Base-by-base conservation (phyloP, 2,797 vertebrate genomes). In the Sebastes iracundus region DNA sequence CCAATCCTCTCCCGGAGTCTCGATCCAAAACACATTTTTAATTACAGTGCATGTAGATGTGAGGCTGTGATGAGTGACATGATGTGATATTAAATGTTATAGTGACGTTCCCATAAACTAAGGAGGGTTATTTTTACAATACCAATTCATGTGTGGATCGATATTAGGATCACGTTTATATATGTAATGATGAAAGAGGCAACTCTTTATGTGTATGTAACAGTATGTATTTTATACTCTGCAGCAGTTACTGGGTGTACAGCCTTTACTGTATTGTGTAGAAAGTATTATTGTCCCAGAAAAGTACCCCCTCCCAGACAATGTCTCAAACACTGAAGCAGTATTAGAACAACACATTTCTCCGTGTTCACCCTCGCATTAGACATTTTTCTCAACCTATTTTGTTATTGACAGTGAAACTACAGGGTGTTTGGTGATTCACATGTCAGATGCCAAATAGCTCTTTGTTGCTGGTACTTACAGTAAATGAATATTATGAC, bases 381-480 rank as follows among this genome's bases (percentile, higher is more conserved):
- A 46, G 11, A 18, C 59, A 3, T 62, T 27, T 32, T 72, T 33
- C 46, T 12, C 10, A 9, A 27, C 14, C 10, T 61, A 18, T 62
- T 63, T 60, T 7, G 38, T 67, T 69, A 71, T 60, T 65, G 72
- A 42, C 61, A 59, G 62, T 38, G 22, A 61, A 66, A 65, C 68
- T 60, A 58, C 65, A 32, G 77, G 65, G 33, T 66, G 23, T 77
- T 79, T 70, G 62, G 56, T 72, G 75, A 73, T 13, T 87, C 75
- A 74, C 22, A 22, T 18, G 42, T 61, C 63, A 67, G 73, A 75
- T 72, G 30, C 72, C 46, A 69, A 71, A 55, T 13, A 49, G 59
- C 58, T 80, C n/a, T 60, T 69, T 66, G 64, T 63, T 74, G 52
- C 63, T 25, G 59, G 38, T n/a, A 28, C 55, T 72, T 46, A 58